Evolutionary conservation across 2,888 invertebrate species (phyloP).

Genomic region (Pterostichus madidus): DNA sequence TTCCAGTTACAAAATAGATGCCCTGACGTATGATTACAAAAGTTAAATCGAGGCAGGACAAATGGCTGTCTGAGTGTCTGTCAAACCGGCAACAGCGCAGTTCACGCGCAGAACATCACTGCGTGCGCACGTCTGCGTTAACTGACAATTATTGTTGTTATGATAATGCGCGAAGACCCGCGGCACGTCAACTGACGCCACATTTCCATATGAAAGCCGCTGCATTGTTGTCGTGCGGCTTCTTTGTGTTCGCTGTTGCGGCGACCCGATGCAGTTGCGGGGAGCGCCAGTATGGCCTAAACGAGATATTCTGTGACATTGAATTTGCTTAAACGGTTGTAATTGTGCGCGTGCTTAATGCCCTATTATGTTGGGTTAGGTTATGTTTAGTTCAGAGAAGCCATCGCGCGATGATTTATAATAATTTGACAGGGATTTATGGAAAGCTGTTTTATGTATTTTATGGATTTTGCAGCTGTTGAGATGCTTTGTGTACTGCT

Average conservation of each 20-base stretch:
- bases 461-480: conserved; percentile 53
- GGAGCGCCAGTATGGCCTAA: conserved; percentile 37
- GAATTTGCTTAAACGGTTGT: conserved; percentile 64
- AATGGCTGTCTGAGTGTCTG: not conserved
- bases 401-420: conserved; percentile 30
- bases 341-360: conserved; percentile 58
- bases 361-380: conserved; percentile 45
- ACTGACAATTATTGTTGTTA: conserved; percentile 65
- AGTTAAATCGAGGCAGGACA: no score
- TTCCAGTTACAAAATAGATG: no score
- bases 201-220: conserved; percentile 61
- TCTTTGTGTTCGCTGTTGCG: conserved; percentile 58
- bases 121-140: conserved; percentile 55
- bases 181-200: conserved; percentile 59
- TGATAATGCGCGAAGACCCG: conserved; percentile 63
- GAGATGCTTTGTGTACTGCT: conserved; percentile 24
- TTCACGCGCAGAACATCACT: conserved; percentile 17
- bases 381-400: conserved; percentile 5
- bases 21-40: no score
- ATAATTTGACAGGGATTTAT: conserved; percentile 49
- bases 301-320: conserved; percentile 58
- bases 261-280: conserved; percentile 46
- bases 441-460: conserved; percentile 40
- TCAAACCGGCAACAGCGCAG: conserved; percentile 23
- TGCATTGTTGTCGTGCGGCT: conserved; percentile 51